Base-by-base conservation (phyloP, 92 coral and sea anemone genomes). In the Hydrozoanthus gracilis region DNA sequence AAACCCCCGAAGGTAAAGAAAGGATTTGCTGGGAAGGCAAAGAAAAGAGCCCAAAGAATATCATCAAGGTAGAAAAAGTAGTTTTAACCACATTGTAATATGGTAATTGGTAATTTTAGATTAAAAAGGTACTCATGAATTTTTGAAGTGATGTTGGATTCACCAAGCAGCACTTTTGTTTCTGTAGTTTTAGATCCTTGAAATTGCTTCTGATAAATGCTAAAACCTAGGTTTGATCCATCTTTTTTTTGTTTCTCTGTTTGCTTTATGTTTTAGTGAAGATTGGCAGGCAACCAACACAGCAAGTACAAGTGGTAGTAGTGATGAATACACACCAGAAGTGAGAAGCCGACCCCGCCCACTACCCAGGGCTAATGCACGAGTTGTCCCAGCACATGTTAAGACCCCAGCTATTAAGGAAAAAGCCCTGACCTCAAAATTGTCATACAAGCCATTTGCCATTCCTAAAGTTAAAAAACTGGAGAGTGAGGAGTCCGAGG, bases 321-420 rank as follows among this genome's bases (percentile, higher is more conserved):
- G 94, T 50, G 98, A 96, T 74, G 91, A 89, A 62, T 96, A 95
- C 70, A 86, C 92, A 14, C 98, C 98, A 10, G 83, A 91, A 47
- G 83, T 79, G 18, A 89, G 86, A 86, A 84, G 86, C 85, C 87
- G 94, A 17, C 98, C 93, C 44, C 86, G 98, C 50, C 99, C 98
- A 20, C 88, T 92, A 71, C 99, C 98, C 56, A 88, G 95, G 45
- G 91, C 98, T 5, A 96, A 93, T 83, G 99, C 99, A 6, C 83
- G 98, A 61, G 92, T 93, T 3, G 86, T 94, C 9, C 95, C 95
- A 7, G 89, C 90, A 68, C 95, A 89, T 64, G 92, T 74, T 18
- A 87, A 83, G 49, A 15, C 50, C 69, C 86, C 86, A 44, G 20
- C 55, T 79, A 4, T 68, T 48, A 89, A 88, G 71, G 90, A 92